These are phyloP conservation scores for Leptothorax acervorum DNA, from an alignment of 2,888 invertebrate genomes.

Conservation along the genomic window DNA sequence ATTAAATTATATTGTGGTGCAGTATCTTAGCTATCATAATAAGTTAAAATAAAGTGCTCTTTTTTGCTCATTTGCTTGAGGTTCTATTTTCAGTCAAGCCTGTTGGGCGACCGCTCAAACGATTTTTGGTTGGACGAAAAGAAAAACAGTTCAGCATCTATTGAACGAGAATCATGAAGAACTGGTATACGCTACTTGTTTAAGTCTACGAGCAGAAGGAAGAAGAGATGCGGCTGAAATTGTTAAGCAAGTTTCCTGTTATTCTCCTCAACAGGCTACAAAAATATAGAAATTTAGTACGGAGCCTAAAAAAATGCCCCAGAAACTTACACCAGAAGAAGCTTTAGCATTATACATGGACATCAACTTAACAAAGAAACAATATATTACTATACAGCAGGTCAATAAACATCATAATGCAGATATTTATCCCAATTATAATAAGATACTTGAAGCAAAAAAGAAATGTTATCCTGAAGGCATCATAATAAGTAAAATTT, in stretches of 20 bases:
- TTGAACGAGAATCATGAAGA: not conserved
- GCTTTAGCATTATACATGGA: not conserved
- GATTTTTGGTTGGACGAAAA: not conserved
- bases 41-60: not conserved
- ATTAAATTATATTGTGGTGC: not conserved
- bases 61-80: too few species aligned
- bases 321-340: not conserved
- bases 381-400: not conserved
- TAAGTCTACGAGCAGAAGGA: not conserved
- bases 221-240: not conserved
- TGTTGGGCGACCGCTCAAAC: not conserved
- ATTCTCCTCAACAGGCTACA: not conserved
- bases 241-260: not conserved
- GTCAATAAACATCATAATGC: not conserved
- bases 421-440: constrained; percentile 3
- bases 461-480: constrained; percentile 10
- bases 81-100: not conserved
- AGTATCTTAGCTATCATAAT: not conserved
- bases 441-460: not conserved
- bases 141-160: not conserved
- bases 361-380: not conserved
- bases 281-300: not conserved
- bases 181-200: not conserved
- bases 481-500: constrained; percentile 7
- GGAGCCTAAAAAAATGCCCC: not conserved